Evolutionary conservation across 2,113 vertebrate genomes (phyloP), one percentile per base, ranked within the genome.

Genomic region (Psittacula cyanocephala): DNA sequence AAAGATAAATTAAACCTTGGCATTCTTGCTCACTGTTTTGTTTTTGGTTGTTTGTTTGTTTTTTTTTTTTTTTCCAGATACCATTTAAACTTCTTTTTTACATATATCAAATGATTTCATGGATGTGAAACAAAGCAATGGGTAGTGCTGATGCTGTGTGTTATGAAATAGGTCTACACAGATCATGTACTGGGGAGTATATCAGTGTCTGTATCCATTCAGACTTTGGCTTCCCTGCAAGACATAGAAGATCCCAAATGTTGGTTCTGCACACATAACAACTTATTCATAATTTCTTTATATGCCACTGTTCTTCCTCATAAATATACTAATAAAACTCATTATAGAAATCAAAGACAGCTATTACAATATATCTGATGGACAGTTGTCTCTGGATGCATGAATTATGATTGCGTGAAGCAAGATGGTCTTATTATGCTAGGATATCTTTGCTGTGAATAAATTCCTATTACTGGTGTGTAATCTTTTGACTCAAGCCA

Each of bases 261-360:
- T 39, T 95, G 70, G 27, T 78, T 90, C 77, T 89, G 59, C 83
- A 87, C 65, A 86, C 81, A 41, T 79, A 90, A 94, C 92, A 95
- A 88, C 79, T 94, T 95, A 96, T 94, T 96, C 91, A 89, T 94
- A 88, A 86, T 75, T 95, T 91, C 89, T 95, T 97, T 76, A 78
- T 90, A 82, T 86, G 94, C 69, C 10, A 59, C 68, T 68, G 28
- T 92, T 94, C 85, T 57, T 94, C 75, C 81, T 94, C 92, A 94
- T 96, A 97, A 96, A 95, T 93, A 95, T 86, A 93, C 91, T 89
- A 96, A 95, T 93, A 96, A 96, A 96, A 94, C 86, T 91, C 93
- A 89, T 97, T 95, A 95, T 33, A 95, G 81, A 94, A 94, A 97
- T 96, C 89, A 96, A 94, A 96, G 91, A 43, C 79, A 93, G 87